Percentiles rank a stretch among this genome's conserved stretches.
Conservation (phyloP, 2,797 vertebrate species). For the Steatocranus sp. region DNA sequence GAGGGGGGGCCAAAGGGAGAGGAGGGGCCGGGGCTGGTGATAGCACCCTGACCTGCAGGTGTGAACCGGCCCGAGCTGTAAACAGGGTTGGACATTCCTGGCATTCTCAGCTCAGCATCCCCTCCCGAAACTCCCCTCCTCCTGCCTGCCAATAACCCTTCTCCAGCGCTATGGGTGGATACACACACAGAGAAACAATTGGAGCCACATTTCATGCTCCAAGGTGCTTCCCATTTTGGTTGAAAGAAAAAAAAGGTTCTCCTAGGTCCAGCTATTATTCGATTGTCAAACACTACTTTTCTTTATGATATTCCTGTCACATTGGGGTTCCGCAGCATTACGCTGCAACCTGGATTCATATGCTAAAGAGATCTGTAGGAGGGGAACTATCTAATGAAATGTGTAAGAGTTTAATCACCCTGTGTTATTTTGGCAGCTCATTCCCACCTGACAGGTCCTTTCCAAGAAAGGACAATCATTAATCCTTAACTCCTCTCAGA, state of each 20-base stretch:
- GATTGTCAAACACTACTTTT: slow-evolving; percentile 40
- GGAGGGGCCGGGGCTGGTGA: slow-evolving; percentile 71
- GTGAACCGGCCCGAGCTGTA: slow-evolving; percentile 75
- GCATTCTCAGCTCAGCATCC: slow-evolving; percentile 76
- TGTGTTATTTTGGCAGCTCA: slow-evolving; percentile 1
- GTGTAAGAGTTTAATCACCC: slow-evolving; percentile 37
- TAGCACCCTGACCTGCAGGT: slow-evolving; percentile 83
- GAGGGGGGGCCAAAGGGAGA: slow-evolving; percentile 67
- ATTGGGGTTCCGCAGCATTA: slow-evolving; percentile 13
- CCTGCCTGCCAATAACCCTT: slow-evolving; percentile 69
- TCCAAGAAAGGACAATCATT: not conserved
- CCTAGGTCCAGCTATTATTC: slow-evolving; percentile 38
- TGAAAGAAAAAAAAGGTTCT: slow-evolving; percentile 38
- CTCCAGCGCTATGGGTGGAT: slow-evolving; percentile 60
- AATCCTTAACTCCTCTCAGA: not conserved
- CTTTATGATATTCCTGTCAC: slow-evolving; percentile 38
- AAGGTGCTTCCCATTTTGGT: slow-evolving; percentile 56
- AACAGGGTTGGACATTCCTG: slow-evolving; percentile 78
- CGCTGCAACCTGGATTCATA: slow-evolving; percentile 34
- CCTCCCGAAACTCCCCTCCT: slow-evolving; percentile 66
- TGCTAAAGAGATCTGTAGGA: slow-evolving; percentile 35
- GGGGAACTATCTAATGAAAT: slow-evolving; percentile 51
- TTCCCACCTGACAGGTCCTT: slow-evolving; percentile 6
- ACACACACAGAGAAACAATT: slow-evolving; percentile 69
- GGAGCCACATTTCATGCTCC: slow-evolving; percentile 73